Base-by-base conservation (phyloP, 2,113 vertebrate species). In the Entomyzon cyanotis region DNA sequence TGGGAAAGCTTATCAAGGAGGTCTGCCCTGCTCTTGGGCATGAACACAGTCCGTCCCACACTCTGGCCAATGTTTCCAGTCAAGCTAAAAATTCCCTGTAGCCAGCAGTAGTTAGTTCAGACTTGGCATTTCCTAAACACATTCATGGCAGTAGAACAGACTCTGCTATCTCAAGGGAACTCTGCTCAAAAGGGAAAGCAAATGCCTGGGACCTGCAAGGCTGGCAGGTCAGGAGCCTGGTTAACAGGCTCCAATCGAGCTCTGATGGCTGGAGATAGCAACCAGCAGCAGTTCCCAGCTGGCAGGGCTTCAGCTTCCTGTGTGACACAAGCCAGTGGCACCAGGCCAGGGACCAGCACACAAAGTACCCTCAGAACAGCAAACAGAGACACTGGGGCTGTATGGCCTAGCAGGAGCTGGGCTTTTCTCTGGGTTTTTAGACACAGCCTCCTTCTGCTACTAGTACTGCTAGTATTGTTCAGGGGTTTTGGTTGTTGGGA, bases 321-420 rank as follows among this genome's bases (percentile, higher is more conserved):
- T 79, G 76, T 92, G 88, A 94, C 89, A 81, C 65, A 68, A 89
- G 73, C 5, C 77, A 21, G 49, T 94, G 95, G 90, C 86, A 0
- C 70, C 0, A 2, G 49, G 90, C 95, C 92, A 95, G 89, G 41
- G 56, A 64, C 44, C 89, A 77, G 91, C 9, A 13, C 93, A 96
- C 90, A 95, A 94, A 93, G 95, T 93, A 67, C 73, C 90, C 94
- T 96, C 95, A 93, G 88, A 89, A 58, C 49, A 53, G 80, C 73
- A 77, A 93, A 94, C 85, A 89, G 52, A 71, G 80, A 60, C 2
- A 10, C 80, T 59, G 79, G 73, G 69, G 64, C 84, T 33, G 65
- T 27, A 22, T 52, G 69, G 80, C 42, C 82, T 41, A 58, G 76
- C 52, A 37, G 52, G 74, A 76, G 31, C 49, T 60, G 46, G 28